Evolutionary conservation across 1,140 invertebrate genomes (phyloP), one percentile per base, ranked within the genome.

Genomic region (Drosophila pruinosa): DNA sequence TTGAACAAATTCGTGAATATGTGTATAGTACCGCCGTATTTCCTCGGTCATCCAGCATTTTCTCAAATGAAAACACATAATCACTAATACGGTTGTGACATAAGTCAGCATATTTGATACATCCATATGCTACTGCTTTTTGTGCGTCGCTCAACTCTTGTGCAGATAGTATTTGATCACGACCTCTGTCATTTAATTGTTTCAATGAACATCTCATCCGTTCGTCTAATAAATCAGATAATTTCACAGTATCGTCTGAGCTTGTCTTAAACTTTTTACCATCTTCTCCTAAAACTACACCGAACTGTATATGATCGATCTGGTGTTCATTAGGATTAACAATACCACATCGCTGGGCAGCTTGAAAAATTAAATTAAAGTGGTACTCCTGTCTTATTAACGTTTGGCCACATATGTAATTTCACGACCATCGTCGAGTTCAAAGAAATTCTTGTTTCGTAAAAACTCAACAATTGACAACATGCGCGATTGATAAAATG

Each of bases 241-340:
- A 92, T 72, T 97, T 95, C 0, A 99, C 95, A 4, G 98, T 99
- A 73, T 99, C 98, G 4, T 99, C 98, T 24, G 98, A 99, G 54
- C 99, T 94, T 0, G 99, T 99, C 93, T 99, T 99, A 89, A 99
- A 99, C 92, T 99, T 99, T 91, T 99, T 99, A 91, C 97, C 98
- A 92, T 99, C 98, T 92, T 99, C 98, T 12, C 99, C 99, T 0
- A 99, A 92, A 0, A 99, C 99, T 5, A 99, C 96, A 15, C 99
- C 99, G 92, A 99, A 99, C 10, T 95, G 95, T 24, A 99, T 97
- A 92, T 99, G 97, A 91, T 99, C 97, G 1, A 98, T 92, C 47
- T 95, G 93, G 71, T 94, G 93, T 52, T 93, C 92, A 14, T 92
- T 90, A 0, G 93, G 93, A 82, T 94, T 93, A 12, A 96, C 92